phyloP scores from a whole-genome alignment of 2,888 invertebrate species.

The Agonum fuliginosum region DNA sequence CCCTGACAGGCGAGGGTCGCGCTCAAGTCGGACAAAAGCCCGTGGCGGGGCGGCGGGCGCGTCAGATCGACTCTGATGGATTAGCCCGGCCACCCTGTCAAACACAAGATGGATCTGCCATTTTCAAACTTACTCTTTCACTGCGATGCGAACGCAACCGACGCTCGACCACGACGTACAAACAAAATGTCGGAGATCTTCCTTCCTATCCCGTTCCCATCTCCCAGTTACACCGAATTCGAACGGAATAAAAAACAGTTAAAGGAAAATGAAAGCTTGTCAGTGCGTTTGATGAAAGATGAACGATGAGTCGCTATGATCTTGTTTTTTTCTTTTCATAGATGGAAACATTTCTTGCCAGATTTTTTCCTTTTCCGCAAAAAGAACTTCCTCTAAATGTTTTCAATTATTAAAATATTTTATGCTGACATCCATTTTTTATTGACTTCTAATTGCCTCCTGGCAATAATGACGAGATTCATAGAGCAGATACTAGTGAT shows the following conservation, averaged over 20 bases:
- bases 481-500: too few relatives aligned
- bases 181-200: conserved; percentile 53
- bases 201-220: background rate
- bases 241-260: conserved; percentile 58
- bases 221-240: conserved; percentile 36
- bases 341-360: conserved; percentile 43
- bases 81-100: conserved; percentile 73
- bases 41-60: conserved; percentile 62
- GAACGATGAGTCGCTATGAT: conserved; percentile 55
- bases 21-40: conserved; percentile 69
- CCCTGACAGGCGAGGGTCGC: conserved; percentile 72
- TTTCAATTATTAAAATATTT: conserved; percentile 4
- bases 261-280: conserved; percentile 60
- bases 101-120: conserved; percentile 74
- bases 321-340: conserved; percentile 34
- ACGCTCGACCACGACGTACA: conserved; percentile 28
- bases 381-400: conserved; percentile 16
- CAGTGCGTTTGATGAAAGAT: conserved; percentile 60
- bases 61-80: conserved; percentile 70
- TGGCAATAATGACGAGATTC: too few relatives aligned
- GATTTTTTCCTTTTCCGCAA: background rate
- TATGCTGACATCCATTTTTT: too few relatives aligned
- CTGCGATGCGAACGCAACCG: conserved; percentile 63
- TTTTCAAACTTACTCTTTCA: conserved; percentile 72
- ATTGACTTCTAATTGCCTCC: too few relatives aligned